Percentiles rank a stretch among this genome's conserved stretches.
Evolutionary conservation across 2,888 invertebrate species (phyloP).

Genomic region (Erebia ligea): DNA sequence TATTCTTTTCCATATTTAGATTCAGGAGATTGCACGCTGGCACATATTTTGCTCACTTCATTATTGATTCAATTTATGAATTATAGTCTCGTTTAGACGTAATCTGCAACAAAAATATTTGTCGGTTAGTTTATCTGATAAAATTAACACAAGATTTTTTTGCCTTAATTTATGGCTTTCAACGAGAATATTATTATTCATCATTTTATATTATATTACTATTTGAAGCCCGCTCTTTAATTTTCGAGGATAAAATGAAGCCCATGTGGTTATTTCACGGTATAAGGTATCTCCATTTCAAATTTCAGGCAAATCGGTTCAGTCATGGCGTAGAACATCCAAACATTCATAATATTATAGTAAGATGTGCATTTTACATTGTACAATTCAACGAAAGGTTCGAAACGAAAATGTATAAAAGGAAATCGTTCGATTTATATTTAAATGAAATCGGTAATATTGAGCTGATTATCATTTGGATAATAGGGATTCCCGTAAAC

Average conservation of each 20-base stretch:
- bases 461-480: constrained; percentile 31
- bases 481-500: constrained; percentile 39
- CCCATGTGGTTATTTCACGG: no score
- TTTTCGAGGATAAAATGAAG: no score
- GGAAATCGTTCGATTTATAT: constrained; percentile 28
- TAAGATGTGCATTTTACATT: not conserved
- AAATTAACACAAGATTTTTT: not conserved
- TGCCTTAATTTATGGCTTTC: not conserved
- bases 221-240: no score
- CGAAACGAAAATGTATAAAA: constrained; percentile 11
- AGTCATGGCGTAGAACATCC: no score
- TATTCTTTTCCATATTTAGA: constrained; percentile 73
- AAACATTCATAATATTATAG: no score
- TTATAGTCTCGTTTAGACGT: not conserved
- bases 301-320: no score
- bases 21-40: constrained; percentile 43
- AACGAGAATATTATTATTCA: not conserved
- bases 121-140: not conserved
- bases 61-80: not conserved
- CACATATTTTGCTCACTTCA: constrained; percentile 24
- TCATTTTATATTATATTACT: no score
- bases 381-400: not conserved
- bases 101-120: constrained; percentile 26
- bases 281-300: no score
- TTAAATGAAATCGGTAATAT: constrained; percentile 30